Base-by-base conservation (phyloP, 2,113 vertebrate genomes). In the Clarias batrachus region DNA sequence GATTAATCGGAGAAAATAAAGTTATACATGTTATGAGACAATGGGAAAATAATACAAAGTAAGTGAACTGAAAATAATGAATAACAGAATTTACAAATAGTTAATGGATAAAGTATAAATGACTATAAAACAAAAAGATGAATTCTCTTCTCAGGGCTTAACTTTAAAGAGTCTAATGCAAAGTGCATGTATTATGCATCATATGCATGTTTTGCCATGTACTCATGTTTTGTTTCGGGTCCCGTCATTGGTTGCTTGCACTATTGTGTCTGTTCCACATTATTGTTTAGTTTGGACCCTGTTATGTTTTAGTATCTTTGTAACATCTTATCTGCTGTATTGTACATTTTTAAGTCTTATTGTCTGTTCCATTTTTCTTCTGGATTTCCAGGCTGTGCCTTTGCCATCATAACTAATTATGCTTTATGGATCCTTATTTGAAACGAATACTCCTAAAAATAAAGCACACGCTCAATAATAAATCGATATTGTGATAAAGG, bases 1-100 rank as follows among this genome's bases (percentile, higher is more conserved):
- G 48, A 82, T 89, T 77, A 8, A 52, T 82, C 57, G 59, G 41
- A 57, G 17, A 70, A 60, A 41, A 41, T 16, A 83, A 71, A 81
- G 57, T 60, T 60, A 60, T 21, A 21, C 33, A 80, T 21, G 12
- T 57, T 27, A 79, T 37, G 19, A 60, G 30, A 62, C 57, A 21
- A 37, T 37, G 30, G 23, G 56, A 37, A 62, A 60, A 62, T 21
- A 30, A 65, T 85, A 81, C 41, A 37, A 63, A 57, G 52, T 33
- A 52, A 25, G 63, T 11, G 48, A 79, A 74, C 11, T 0, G 33
- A 83, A 71, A 83, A 73, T 0, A 56, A 68, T 14, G 21, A 8
- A 71, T 48, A 71, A 70, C 52, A 57, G 30, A 74, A 60, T 2
- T 23, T 48, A 70, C 4, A 27, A 54, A 37, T 21, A 17, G 66